These are phyloP conservation scores for Microcebus murinus DNA, from an alignment of 2,113 vertebrate species.

Conservation along the genomic window DNA sequence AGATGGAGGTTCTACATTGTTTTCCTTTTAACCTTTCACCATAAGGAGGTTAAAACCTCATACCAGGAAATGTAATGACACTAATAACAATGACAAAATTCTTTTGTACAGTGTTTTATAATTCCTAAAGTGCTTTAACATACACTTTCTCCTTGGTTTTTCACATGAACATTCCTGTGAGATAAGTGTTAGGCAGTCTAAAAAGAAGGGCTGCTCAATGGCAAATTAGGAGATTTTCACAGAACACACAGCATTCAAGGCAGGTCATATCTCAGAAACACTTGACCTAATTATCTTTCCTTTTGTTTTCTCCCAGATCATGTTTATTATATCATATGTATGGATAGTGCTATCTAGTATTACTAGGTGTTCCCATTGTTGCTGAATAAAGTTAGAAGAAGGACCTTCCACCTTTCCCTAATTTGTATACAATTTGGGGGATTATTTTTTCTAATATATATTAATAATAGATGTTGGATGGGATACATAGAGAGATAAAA, in stretches of 20 bases:
- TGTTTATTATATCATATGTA: background rate
- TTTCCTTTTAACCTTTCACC: background rate
- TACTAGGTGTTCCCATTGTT: background rate
- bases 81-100: background rate
- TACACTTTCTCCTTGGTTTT: background rate
- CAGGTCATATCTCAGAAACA: background rate
- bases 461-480: background rate
- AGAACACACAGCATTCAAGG: background rate
- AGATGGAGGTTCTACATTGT: background rate
- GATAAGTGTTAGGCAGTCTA: background rate
- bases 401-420: background rate
- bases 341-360: background rate
- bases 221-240: background rate
- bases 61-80: background rate
- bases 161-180: background rate
- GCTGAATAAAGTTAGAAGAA: background rate
- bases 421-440: background rate
- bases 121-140: background rate
- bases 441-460: background rate
- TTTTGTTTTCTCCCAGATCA: background rate
- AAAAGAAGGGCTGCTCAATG: background rate
- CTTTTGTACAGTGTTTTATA: background rate
- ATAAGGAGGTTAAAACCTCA: background rate
- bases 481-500: background rate
- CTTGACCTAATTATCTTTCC: background rate